Percentiles rank a stretch among this genome's conserved stretches.
These are phyloP conservation scores for Brachionus plicatilis DNA, from an alignment of 1,140 invertebrate species.

Conservation along the genomic window DNA sequence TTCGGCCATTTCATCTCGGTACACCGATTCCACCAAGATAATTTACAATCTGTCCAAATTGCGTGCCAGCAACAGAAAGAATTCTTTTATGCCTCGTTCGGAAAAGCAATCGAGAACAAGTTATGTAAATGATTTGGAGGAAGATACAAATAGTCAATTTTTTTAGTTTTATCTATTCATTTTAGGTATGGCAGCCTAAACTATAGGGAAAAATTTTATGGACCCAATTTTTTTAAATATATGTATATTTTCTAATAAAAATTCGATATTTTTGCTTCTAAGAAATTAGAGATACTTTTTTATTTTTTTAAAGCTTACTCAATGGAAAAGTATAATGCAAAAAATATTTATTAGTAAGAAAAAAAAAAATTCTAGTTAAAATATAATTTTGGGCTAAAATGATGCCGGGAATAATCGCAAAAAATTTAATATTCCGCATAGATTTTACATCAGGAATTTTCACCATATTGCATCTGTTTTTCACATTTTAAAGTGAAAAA, in stretches of 20 bases:
- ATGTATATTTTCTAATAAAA: not conserved
- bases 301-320: not conserved
- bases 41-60: slow-evolving; percentile 2
- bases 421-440: no score
- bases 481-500: no score
- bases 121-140: not conserved
- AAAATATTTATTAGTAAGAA: no score
- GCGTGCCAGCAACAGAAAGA: not conserved
- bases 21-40: not conserved
- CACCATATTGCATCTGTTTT: no score
- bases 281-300: no score
- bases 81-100: not conserved
- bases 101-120: not conserved
- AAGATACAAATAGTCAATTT: not conserved
- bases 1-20: not conserved
- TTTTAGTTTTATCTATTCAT: not conserved
- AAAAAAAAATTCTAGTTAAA: no score
- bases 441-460: no score
- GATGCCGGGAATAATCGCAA: no score
- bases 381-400: no score
- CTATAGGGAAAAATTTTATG: not conserved
- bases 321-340: no score
- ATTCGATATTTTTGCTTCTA: not conserved
- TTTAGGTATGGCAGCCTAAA: slow-evolving; percentile 10
- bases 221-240: not conserved